Percentiles rank a stretch among this genome's conserved stretches.
Conservation (phyloP, 1,140 invertebrate genomes). For the Rhopalosiphum padi region DNA sequence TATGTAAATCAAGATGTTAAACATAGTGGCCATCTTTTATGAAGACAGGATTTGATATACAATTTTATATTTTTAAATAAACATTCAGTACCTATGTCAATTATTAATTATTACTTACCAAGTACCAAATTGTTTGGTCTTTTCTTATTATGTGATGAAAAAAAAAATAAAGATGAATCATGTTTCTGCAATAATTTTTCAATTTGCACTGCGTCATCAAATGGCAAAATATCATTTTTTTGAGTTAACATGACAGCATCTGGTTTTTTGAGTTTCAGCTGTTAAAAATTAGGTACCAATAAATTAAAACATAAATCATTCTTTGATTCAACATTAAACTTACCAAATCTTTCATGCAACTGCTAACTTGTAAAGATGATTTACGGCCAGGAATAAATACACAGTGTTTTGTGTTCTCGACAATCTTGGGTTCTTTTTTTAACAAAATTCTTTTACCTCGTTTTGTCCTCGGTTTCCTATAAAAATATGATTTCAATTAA, state of each 20-base stretch:
- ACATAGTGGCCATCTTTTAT: too few relatives aligned
- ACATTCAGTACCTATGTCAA: background rate
- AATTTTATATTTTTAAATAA: too few relatives aligned
- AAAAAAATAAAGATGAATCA: conserved; percentile 88
- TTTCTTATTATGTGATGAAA: conserved; percentile 93
- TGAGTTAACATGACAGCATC: conserved; percentile 77
- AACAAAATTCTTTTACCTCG: conserved; percentile 85
- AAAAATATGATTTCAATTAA: conserved; percentile 16
- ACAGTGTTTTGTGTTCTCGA: conserved; percentile 86
- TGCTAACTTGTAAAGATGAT: conserved; percentile 76
- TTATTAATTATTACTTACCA: conserved; percentile 66
- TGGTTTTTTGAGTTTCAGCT: conserved; percentile 86
- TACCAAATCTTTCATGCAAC: conserved; percentile 87
- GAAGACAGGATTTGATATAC: too few relatives aligned
- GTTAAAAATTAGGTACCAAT: conserved; percentile 57
- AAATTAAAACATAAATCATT: conserved; percentile 20
- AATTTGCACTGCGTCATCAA: conserved; percentile 82
- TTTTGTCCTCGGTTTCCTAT: conserved; percentile 76
- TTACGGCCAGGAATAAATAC: conserved; percentile 87
- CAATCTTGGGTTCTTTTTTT: conserved; percentile 83
- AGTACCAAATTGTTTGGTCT: conserved; percentile 91
- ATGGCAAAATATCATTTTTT: conserved; percentile 86
- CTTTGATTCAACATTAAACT: conserved; percentile 61
- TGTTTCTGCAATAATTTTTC: conserved; percentile 87
- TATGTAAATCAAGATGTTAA: too few relatives aligned